Percentiles rank a stretch among this genome's conserved stretches.
These are phyloP conservation scores for Urosaurus nigricauda DNA, from an alignment of 2,797 vertebrate genomes.

Conservation along the genomic window DNA sequence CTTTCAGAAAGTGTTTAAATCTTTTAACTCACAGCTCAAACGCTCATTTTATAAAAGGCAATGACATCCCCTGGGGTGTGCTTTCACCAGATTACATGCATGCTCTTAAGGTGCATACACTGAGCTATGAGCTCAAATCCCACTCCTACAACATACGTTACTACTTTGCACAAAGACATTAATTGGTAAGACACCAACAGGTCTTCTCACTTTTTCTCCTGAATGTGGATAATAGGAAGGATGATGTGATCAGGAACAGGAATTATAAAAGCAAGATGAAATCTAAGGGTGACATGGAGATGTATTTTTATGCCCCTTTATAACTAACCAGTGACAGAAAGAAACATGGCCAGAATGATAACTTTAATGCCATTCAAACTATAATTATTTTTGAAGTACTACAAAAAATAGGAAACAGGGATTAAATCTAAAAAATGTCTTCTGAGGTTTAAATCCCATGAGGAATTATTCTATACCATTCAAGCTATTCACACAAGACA, in stretches of 20 bases:
- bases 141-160: conserved; percentile 33
- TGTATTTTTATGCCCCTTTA: conserved; percentile 55
- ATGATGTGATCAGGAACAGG: conserved; percentile 56
- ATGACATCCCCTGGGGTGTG: conserved; percentile 39
- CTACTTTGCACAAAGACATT: conserved; percentile 39
- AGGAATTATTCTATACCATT: conserved; percentile 40
- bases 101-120: conserved; percentile 37
- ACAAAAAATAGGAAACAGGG: conserved; percentile 43
- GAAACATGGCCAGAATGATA: background rate
- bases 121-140: rapidly evolving
- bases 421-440: background rate
- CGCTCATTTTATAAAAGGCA: conserved; percentile 46
- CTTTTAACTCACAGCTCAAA: conserved; percentile 58
- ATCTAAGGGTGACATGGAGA: conserved; percentile 45
- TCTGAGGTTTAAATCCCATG: background rate
- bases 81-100: conserved; percentile 35
- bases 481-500: conserved; percentile 43
- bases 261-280: conserved; percentile 59
- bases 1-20: conserved; percentile 38
- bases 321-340: conserved; percentile 41
- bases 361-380: conserved; percentile 33
- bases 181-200: conserved; percentile 50
- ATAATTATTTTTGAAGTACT: conserved; percentile 19
- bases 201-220: conserved; percentile 48
- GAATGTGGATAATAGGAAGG: conserved; percentile 60